Evolutionary conservation across 2,113 vertebrate species (phyloP).

Genomic region (Xenus cinereus): DNA sequence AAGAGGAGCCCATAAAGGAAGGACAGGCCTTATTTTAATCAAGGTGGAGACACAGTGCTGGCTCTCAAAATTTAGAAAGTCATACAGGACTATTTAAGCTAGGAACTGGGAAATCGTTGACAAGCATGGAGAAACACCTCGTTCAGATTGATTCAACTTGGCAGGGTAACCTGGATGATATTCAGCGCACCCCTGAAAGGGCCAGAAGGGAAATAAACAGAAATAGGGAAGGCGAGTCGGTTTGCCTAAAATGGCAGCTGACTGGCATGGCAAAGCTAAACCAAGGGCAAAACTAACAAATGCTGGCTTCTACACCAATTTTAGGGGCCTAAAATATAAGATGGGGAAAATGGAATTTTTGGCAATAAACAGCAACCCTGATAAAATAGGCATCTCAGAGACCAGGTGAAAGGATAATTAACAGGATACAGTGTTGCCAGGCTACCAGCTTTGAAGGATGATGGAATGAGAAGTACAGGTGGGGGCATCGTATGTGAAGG

Average conservation of each 20-base stretch:
- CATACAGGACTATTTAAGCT: background rate
- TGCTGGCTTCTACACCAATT: background rate
- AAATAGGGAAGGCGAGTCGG: background rate
- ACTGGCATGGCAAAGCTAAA: background rate
- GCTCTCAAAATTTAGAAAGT: background rate
- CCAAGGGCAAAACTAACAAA: background rate
- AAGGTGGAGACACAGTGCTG: background rate
- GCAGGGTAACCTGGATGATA: background rate
- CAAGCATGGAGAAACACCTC: background rate
- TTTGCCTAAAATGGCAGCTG: background rate
- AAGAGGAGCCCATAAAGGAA: background rate
- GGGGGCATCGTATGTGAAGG: background rate
- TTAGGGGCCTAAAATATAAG: background rate
- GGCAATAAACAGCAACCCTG: background rate
- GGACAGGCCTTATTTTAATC: background rate
- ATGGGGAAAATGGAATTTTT: background rate
- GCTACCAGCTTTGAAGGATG: background rate
- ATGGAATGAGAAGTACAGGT: background rate
- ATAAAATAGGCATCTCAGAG: background rate
- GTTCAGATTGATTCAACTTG: background rate
- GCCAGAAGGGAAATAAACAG: background rate
- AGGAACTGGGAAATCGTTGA: background rate
- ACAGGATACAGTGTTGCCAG: background rate
- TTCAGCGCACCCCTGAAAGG: background rate
- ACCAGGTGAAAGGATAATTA: conserved; percentile 12